These are phyloP conservation scores for Maniola jurtina DNA, from an alignment of 1,140 invertebrate genomes.

Conservation along the genomic window DNA sequence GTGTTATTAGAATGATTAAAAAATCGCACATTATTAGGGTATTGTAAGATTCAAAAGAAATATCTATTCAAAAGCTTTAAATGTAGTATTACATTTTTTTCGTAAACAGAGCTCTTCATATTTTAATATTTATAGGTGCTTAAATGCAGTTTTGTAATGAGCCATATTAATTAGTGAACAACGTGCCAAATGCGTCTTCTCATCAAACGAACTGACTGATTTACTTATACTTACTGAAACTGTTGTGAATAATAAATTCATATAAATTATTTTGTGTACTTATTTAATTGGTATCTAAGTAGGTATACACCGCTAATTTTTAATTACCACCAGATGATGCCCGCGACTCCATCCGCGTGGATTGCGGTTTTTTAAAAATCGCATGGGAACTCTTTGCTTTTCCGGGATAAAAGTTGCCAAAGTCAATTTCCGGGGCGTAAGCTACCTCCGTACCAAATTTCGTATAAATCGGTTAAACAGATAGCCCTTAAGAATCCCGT, in stretches of 20 bases:
- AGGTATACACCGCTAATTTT: not conserved
- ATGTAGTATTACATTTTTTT: slow-evolving; percentile 4
- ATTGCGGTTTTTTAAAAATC: too few relatives aligned
- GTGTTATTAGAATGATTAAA: not conserved
- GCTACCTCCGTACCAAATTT: too few relatives aligned
- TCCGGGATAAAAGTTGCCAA: too few relatives aligned
- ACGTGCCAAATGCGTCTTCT: slow-evolving; percentile 78
- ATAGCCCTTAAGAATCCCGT: too few relatives aligned
- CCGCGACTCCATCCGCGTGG: too few relatives aligned
- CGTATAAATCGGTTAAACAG: too few relatives aligned
- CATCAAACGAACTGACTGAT: slow-evolving; percentile 78
- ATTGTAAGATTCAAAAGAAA: not conserved
- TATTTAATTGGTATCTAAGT: slow-evolving; percentile 16
- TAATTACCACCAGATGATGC: too few relatives aligned
- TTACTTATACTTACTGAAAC: slow-evolving; percentile 53
- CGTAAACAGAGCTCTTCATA: slow-evolving; percentile 12
- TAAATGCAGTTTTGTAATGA: slow-evolving; percentile 37
- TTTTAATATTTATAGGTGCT: slow-evolving; percentile 15
- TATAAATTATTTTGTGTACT: slow-evolving; percentile 36
- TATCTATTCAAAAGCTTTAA: slow-evolving; percentile 7
- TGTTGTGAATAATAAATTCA: slow-evolving; percentile 59
- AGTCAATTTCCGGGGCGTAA: too few relatives aligned
- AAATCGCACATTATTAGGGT: not conserved
- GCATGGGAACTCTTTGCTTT: too few relatives aligned
- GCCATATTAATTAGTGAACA: slow-evolving; percentile 76